phyloP scores from a whole-genome alignment of 2,797 vertebrate genomes.

The Delichon dasypus region DNA sequence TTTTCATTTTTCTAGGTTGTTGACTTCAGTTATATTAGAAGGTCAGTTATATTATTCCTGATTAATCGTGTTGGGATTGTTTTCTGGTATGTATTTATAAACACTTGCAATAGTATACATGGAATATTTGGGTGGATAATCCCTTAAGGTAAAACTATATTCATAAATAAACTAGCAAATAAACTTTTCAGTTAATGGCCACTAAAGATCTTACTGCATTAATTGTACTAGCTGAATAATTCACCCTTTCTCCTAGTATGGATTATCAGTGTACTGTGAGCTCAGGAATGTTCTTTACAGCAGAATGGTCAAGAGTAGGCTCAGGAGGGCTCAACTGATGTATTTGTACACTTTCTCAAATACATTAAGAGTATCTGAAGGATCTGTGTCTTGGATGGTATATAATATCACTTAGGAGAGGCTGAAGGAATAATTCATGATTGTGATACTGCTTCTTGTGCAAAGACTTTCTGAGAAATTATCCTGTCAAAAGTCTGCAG shows the following conservation, averaged over 20 bases:
- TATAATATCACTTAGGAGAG: not conserved
- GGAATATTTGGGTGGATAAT: not conserved
- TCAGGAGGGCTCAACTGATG: not conserved
- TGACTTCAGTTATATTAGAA: not conserved
- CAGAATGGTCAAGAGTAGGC: not conserved
- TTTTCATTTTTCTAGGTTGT: not conserved
- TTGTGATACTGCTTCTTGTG: not conserved
- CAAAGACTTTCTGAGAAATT: not conserved
- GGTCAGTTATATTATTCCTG: not conserved
- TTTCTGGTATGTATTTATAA: not conserved
- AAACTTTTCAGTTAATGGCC: not conserved
- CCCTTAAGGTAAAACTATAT: not conserved
- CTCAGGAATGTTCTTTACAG: not conserved
- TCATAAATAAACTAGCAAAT: not conserved
- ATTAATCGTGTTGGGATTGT: not conserved
- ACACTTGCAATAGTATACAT: no score
- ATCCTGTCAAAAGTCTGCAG: not conserved
- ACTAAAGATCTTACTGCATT: not conserved
- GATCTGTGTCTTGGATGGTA: not conserved
- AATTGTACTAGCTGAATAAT: not conserved
- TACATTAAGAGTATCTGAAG: not conserved
- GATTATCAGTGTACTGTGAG: not conserved
- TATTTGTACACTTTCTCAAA: not conserved
- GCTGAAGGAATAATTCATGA: not conserved
- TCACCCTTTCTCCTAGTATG: not conserved